phyloP scores from a whole-genome alignment of 2,113 vertebrate species.

The Tragelaphus scriptus region DNA sequence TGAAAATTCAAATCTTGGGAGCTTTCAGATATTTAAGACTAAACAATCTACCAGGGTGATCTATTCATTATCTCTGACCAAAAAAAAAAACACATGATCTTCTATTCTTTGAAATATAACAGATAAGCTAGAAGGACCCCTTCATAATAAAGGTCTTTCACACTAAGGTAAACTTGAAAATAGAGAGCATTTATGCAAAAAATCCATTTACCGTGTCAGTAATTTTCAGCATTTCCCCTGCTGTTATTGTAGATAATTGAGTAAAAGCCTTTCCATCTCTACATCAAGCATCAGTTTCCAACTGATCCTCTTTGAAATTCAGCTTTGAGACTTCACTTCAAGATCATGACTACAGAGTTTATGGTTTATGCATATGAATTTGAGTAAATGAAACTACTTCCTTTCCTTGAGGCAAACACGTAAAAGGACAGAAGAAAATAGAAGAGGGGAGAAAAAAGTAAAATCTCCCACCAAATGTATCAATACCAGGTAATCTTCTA shows the following conservation, averaged over 20 bases:
- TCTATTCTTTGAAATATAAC: conserved; percentile 28
- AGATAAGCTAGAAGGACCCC: background rate
- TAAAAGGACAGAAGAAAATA: conserved; percentile 37
- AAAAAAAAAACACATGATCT: background rate
- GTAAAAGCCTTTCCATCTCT: conserved; percentile 71
- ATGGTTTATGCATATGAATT: conserved; percentile 52
- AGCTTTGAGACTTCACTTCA: conserved; percentile 64
- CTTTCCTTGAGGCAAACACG: conserved; percentile 44
- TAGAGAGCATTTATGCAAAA: conserved; percentile 74
- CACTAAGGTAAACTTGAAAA: conserved; percentile 70
- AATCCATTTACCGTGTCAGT: conserved; percentile 77
- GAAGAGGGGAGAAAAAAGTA: background rate
- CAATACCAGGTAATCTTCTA: background rate
- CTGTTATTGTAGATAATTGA: conserved; percentile 70
- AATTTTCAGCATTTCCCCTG: conserved; percentile 68
- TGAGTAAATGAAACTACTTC: conserved; percentile 44
- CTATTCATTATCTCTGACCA: background rate
- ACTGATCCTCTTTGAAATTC: conserved; percentile 68
- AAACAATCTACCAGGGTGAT: background rate
- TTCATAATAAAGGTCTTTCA: conserved; percentile 69
- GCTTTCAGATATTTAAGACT: background rate
- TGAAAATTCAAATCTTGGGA: background rate
- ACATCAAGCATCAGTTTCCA: conserved; percentile 67
- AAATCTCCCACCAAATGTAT: conserved; percentile 2
- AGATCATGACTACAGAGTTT: conserved; percentile 61